Base-by-base conservation (phyloP, 2,888 invertebrate genomes). In the Allolobophora icterica region DNA sequence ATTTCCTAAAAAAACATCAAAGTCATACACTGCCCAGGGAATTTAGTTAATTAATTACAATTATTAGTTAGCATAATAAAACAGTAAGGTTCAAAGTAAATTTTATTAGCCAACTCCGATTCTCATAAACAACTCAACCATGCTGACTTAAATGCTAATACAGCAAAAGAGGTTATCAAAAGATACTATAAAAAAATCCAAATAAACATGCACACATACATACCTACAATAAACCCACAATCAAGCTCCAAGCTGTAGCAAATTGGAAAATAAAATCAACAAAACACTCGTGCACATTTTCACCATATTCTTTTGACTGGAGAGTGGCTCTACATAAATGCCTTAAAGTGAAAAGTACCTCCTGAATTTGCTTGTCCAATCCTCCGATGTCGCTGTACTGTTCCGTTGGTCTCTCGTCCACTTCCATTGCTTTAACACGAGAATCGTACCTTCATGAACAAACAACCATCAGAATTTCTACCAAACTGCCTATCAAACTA, bases 351-450 rank as follows among this genome's bases (percentile, higher is more conserved):
- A 87, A 34, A 6, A 34, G 33, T 92, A 95, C 95, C 95, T 97
- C 97, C 94, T 96, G 98, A 95, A 99, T 99, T 96, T 99, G 99
- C 96, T 99, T 99, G 95, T 99, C 99, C 93, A 99, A 96, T 30
- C 99, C 99, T 95, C 99, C 99, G 95, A 99, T 99, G 96, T 99
- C 99, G 17, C 99, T 98, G 96, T 99, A 99, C 95, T 99, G 99
- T 95, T 99, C 99, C 19, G 99, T 99, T 0, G 99, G 99, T 93
- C 99, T 96, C 96, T 99, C 99, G 95, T 99, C 99, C 0, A 99
- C 99, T 96, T 99, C 99, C 99, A 99, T 99, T 89, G 99, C 99
- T 95, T 99, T 99, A 0, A 99, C 99, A 93, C 99, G 96, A 0
- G 99, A 99, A 95, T 99, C 99, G 94, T 98, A 96, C 92, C 95